Base-by-base conservation (phyloP, 2,888 invertebrate genomes). In the Lasioglossum calceatum region DNA sequence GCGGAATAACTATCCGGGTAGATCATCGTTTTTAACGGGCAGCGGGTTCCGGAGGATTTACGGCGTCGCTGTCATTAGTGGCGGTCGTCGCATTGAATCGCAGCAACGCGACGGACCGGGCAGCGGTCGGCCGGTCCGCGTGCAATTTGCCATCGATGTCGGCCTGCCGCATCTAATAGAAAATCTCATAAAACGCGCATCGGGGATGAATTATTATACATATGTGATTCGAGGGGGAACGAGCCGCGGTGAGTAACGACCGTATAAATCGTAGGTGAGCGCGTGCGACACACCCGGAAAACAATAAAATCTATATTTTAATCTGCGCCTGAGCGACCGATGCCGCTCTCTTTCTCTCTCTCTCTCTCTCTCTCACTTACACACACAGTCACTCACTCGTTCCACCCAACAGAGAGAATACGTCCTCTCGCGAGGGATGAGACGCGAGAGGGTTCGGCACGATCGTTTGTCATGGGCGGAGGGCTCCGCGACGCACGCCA, bases 301-400 rank as follows among this genome's bases (percentile, higher is more conserved):
- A 94, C 94, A 94, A 94, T 94, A 93, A 94, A 94, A 93, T 93
- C 93, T 94, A 94, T 94, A 94, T 94, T 94, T 94, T 94, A 94
- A 94, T 94, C 93, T 91, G 89, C 91, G 90, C 87, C 88, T 85
- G 92, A 91, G 84, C 85, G 78, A 82, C 85, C 82, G 70, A 87
- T 84, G 74, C 88, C 75, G 44, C 80, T 80, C 54, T 0, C 54
- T n/a, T n/a, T n/a, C n/a, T n/a, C n/a, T n/a, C n/a, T 10, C 54
- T 2, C 54, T 8, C 50, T 50, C 19, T 19, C 50, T 50, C 50
- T 50, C 2, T 19, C 23, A 54, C 23, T 23, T 8, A 50, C 23
- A 23, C 8, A 54, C 50, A 50, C 19, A 23, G 50, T 54, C 23
- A n/a, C 23, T n/a, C 23, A n/a, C 10, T 23, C 54, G 54, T 3